These are phyloP conservation scores for Drosophila merina DNA, from an alignment of 2,888 invertebrate genomes.

Conservation along the genomic window DNA sequence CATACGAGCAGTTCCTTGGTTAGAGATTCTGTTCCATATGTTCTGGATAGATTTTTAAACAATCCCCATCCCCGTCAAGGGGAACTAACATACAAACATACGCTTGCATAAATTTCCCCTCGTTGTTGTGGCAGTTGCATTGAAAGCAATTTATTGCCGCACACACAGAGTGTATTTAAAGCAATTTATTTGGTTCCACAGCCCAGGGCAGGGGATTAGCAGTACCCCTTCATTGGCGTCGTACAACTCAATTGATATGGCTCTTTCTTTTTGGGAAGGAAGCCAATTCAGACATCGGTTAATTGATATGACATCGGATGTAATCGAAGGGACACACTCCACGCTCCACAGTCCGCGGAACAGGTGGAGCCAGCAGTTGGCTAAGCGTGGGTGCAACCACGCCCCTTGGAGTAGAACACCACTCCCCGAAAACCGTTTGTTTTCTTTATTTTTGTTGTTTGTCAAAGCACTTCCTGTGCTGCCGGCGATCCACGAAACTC, in stretches of 20 bases:
- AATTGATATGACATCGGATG: constrained; percentile 36
- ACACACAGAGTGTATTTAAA: constrained; percentile 57
- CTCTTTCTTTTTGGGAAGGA: constrained; percentile 5
- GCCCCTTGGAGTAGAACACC: constrained; percentile 1
- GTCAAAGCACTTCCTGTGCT: constrained; percentile 68
- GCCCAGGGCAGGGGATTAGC: constrained; percentile 47
- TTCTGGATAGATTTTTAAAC: constrained; percentile 9
- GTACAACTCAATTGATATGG: constrained; percentile 27
- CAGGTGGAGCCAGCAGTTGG: constrained; percentile 35
- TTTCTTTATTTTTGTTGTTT: constrained; percentile 38
- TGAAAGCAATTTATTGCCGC: constrained; percentile 77
- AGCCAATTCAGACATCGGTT: constrained; percentile 8
- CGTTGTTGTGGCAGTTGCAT: constrained; percentile 61
- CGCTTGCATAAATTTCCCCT: constrained; percentile 58
- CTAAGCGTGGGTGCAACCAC: constrained; percentile 28
- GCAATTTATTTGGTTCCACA: constrained; percentile 70
- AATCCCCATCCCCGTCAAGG: constrained; percentile 6
- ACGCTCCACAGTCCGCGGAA: constrained; percentile 6
- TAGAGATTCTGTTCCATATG: constrained; percentile 35
- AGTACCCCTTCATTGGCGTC: constrained; percentile 30
- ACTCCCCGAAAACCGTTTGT: constrained; percentile 26
- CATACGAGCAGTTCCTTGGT: constrained; percentile 16
- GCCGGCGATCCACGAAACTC: constrained; percentile 67
- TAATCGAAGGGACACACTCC: not conserved
- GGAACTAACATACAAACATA: constrained; percentile 49